Conservation (phyloP, 2,888 invertebrate species). For the Troides helena region DNA sequence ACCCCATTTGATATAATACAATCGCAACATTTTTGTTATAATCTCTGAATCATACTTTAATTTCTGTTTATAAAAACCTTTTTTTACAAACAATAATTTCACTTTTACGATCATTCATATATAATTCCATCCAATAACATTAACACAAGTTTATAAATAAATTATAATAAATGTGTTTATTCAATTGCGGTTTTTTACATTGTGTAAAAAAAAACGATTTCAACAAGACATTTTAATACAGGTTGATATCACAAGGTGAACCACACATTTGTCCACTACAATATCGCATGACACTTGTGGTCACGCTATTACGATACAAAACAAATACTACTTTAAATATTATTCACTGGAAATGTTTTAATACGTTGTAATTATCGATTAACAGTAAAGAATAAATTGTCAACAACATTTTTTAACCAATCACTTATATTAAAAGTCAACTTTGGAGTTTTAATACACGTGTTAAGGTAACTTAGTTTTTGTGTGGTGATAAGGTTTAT, state of each 20-base stretch:
- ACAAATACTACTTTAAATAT: neutral
- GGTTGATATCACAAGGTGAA: slow-evolving; percentile 15
- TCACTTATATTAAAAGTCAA: no score
- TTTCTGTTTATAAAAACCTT: no score
- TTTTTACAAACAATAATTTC: no score
- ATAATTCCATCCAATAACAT: neutral
- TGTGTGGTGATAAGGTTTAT: no score
- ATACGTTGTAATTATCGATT: neutral
- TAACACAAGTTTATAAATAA: neutral
- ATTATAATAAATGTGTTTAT: neutral
- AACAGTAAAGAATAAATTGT: no score
- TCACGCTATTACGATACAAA: slow-evolving; percentile 9
- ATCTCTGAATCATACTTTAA: no score
- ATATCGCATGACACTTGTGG: slow-evolving; percentile 21
- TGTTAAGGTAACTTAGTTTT: no score
- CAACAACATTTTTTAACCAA: no score
- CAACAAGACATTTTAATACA: neutral
- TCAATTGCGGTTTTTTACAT: neutral
- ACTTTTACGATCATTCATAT: no score
- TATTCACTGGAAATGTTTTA: neutral
- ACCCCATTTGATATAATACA: no score
- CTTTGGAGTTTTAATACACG: no score
- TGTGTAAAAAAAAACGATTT: neutral
- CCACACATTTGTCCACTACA: slow-evolving; percentile 16
- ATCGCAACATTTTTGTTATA: no score